A percentile compares a stretch with the other conserved stretches of the same genome.
Conservation (phyloP, 64 coral and sea anemone genomes). For the Stichodactyla mertensii region DNA sequence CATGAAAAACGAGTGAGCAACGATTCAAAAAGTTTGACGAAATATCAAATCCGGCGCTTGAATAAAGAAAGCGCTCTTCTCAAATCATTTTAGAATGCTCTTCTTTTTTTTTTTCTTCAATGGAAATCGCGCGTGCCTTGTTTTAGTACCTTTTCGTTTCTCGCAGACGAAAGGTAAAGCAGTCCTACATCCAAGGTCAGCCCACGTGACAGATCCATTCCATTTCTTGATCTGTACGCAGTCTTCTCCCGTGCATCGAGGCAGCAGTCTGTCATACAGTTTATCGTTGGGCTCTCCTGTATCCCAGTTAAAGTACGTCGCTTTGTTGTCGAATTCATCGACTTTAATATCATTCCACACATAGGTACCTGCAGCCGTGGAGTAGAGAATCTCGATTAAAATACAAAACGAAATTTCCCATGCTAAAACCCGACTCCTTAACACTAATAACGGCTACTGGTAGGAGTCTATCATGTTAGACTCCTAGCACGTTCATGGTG, state of each 20-base stretch:
- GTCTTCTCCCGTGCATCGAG: constrained; percentile 84
- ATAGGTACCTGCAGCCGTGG: constrained; percentile 44
- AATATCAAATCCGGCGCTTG: no score
- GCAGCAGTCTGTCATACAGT: constrained; percentile 55
- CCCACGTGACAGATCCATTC: constrained; percentile 73
- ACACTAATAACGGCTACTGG: no score
- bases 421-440: no score
- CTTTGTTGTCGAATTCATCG: constrained; percentile 59
- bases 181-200: constrained; percentile 64
- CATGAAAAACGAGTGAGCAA: no score
- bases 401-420: no score
- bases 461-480: no score
- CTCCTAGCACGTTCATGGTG: no score
- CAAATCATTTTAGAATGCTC: no score
- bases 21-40: no score
- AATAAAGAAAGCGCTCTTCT: no score
- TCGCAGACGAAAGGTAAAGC: constrained; percentile 85
- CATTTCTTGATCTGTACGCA: constrained; percentile 88
- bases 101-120: no score
- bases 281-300: constrained; percentile 86
- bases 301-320: constrained; percentile 91
- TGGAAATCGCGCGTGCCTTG: no score
- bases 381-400: background rate
- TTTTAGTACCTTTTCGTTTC: constrained; percentile 58
- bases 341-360: constrained; percentile 90